Evolutionary conservation across 92 coral and sea anemone species (phyloP).

Genomic region (Metridium senile): DNA sequence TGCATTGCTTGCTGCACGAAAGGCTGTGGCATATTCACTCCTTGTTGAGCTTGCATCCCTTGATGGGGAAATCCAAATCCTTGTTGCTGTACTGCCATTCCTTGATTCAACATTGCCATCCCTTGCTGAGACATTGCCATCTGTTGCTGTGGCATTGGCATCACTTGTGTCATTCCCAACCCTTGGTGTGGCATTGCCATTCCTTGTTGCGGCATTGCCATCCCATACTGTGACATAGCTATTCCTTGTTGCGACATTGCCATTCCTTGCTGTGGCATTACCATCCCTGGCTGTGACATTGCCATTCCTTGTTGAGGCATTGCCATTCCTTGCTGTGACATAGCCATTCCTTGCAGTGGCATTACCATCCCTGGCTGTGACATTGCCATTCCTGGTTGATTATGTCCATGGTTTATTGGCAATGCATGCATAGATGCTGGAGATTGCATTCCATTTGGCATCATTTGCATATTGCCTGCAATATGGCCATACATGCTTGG

Average conservation of each 20-base stretch:
- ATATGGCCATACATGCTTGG: too few relatives aligned
- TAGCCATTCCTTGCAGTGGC: background rate
- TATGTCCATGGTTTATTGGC: background rate
- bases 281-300: background rate
- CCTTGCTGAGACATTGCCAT: too few relatives aligned
- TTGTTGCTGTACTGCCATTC: too few relatives aligned
- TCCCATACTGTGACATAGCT: background rate
- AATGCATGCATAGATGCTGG: background rate
- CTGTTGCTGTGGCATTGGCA: too few relatives aligned
- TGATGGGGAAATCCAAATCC: too few relatives aligned
- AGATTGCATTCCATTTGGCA: too few relatives aligned
- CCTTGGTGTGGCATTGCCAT: background rate
- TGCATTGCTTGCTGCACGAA: background rate
- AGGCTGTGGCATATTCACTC: too few relatives aligned
- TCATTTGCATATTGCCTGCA: too few relatives aligned
- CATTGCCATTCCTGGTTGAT: background rate
- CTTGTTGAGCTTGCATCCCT: too few relatives aligned
- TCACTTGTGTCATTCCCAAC: too few relatives aligned
- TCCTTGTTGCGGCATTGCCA: background rate
- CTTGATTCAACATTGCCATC: too few relatives aligned
- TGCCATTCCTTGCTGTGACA: background rate
- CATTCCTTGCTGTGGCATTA: background rate
- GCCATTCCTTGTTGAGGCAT: background rate
- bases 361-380: background rate
- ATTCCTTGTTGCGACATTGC: background rate